These are phyloP conservation scores for Penaeus vannamei DNA, from an alignment of 1,140 invertebrate genomes.

Conservation along the genomic window DNA sequence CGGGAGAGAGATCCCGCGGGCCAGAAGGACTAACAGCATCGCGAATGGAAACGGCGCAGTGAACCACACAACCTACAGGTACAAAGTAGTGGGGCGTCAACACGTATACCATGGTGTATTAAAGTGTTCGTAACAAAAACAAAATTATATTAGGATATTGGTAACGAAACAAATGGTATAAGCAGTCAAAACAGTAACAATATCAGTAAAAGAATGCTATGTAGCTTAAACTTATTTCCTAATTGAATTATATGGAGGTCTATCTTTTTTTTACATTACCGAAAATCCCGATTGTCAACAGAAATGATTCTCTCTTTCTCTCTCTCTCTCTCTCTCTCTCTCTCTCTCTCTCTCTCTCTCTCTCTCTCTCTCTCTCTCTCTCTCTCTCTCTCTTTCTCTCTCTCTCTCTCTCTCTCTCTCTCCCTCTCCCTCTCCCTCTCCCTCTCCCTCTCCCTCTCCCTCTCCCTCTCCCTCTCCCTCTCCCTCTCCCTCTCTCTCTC, in stretches of 20 bases:
- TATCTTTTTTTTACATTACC: too few species aligned
- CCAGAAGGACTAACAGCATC: constrained; percentile 84
- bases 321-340: neutral
- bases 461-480: neutral
- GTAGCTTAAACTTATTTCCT: too few species aligned
- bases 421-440: neutral
- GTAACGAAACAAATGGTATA: too few species aligned
- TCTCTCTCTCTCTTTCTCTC: neutral
- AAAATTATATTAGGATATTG: too few species aligned
- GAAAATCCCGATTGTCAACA: too few species aligned
- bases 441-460: neutral
- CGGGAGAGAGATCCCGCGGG: constrained; percentile 84
- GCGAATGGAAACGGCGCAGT: constrained; percentile 89
- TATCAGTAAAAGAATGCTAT: too few species aligned
- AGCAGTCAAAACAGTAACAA: too few species aligned
- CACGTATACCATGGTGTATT: too few species aligned
- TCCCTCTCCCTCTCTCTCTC: neutral
- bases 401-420: constrained; percentile 5
- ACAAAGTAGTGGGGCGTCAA: too few species aligned
- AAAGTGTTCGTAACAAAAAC: too few species aligned
- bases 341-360: neutral
- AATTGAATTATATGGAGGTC: too few species aligned
- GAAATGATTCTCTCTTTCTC: neutral
- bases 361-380: neutral
- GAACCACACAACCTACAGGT: constrained; percentile 81